A percentile compares a stretch with the other conserved stretches of the same genome.
These are phyloP conservation scores for Lasioglossum morio DNA, from an alignment of 2,888 invertebrate species.

Conservation along the genomic window DNA sequence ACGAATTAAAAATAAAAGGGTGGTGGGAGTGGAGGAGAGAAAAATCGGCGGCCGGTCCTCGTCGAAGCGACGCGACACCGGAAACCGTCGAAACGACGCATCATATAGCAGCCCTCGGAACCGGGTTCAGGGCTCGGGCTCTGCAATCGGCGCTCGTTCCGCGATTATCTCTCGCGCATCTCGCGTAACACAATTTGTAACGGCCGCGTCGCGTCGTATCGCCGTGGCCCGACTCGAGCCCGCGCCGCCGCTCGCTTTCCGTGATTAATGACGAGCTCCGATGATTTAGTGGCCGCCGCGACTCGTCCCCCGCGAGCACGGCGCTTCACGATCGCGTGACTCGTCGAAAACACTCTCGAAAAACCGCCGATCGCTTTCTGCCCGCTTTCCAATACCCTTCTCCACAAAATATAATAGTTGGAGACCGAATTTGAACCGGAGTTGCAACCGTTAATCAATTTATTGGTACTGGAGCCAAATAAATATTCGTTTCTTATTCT, in stretches of 20 bases:
- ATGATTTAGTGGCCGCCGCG: slow-evolving; percentile 75
- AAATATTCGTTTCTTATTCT: too few relatives aligned
- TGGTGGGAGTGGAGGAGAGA: slow-evolving; percentile 1
- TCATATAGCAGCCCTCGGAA: slow-evolving; percentile 53
- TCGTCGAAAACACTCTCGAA: slow-evolving; percentile 61
- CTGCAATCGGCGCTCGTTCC: slow-evolving; percentile 54
- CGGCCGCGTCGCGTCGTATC: slow-evolving; percentile 62
- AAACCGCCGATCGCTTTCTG: slow-evolving; percentile 64
- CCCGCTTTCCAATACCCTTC: slow-evolving; percentile 31
- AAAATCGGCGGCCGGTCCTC: slow-evolving; percentile 14
- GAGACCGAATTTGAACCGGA: not conserved
- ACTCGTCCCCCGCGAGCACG: slow-evolving; percentile 45
- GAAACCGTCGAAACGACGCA: slow-evolving; percentile 62
- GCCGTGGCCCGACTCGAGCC: slow-evolving; percentile 42
- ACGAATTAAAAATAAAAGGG: slow-evolving; percentile 11
- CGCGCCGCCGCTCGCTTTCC: slow-evolving; percentile 67
- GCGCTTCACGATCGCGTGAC: slow-evolving; percentile 71
- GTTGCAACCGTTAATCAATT: not conserved
- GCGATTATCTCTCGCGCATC: slow-evolving; percentile 73
- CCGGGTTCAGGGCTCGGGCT: slow-evolving; percentile 16
- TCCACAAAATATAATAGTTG: not conserved
- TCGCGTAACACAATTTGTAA: slow-evolving; percentile 76
- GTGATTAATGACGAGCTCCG: slow-evolving; percentile 76
- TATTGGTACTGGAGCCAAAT: not conserved
- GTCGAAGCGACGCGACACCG: slow-evolving; percentile 26